Evolutionary conservation across 2,888 invertebrate genomes (phyloP).

Genomic region (Emmelina monodactyla): DNA sequence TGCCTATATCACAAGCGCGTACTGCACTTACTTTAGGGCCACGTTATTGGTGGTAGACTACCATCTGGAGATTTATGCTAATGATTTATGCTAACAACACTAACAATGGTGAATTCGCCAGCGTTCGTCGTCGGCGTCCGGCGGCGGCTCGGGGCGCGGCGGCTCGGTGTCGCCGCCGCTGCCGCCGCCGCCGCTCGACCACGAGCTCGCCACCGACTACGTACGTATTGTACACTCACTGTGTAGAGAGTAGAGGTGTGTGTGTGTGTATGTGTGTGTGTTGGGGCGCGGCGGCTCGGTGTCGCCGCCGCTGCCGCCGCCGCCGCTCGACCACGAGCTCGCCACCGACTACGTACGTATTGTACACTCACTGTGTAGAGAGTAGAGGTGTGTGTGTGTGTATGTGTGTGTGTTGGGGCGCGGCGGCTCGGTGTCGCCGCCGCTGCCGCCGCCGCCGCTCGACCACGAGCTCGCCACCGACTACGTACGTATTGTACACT

Average conservation of each 20-base stretch:
- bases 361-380: too few species aligned
- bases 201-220: conserved; percentile 71
- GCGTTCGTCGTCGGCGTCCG: conserved; percentile 50
- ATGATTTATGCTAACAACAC: too few species aligned
- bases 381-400: too few species aligned
- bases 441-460: conserved; percentile 87
- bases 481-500: too few species aligned
- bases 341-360: conserved; percentile 64
- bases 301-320: conserved; percentile 86
- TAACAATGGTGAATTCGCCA: conserved; percentile 17
- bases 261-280: too few species aligned
- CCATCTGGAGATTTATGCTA: too few species aligned
- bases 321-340: conserved; percentile 82
- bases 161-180: conserved; percentile 85
- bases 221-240: too few species aligned
- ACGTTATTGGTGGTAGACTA: too few species aligned
- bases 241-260: too few species aligned
- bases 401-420: conserved; percentile 43
- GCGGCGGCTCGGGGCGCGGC: conserved; percentile 42
- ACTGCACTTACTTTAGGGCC: too few species aligned
- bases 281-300: conserved; percentile 69
- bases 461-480: conserved; percentile 77
- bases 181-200: conserved; percentile 86
- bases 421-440: conserved; percentile 79
- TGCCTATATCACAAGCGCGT: too few species aligned